phyloP scores from a whole-genome alignment of 2,797 vertebrate species.

The Nyctalus aviator region DNA sequence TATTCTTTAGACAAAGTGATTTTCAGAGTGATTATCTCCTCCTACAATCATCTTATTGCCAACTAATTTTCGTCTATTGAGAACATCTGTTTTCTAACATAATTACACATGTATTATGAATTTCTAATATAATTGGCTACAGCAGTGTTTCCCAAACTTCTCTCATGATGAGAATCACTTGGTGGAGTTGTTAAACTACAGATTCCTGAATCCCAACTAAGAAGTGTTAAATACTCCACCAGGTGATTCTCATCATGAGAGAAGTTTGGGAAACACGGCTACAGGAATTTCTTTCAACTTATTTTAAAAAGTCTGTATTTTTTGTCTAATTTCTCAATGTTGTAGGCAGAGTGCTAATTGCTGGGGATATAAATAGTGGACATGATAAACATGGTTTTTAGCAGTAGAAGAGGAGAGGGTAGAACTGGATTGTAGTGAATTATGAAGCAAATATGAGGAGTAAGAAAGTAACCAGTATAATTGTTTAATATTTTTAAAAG shows the following conservation, averaged over 20 bases:
- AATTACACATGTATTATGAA: not conserved
- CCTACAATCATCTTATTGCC: not conserved
- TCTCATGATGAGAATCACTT: no score
- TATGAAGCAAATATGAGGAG: not conserved
- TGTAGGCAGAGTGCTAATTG: not conserved
- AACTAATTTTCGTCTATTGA: not conserved
- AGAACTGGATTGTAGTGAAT: not conserved
- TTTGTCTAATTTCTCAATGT: not conserved
- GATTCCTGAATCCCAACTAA: no score
- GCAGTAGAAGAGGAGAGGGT: not conserved
- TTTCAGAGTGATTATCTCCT: no score
- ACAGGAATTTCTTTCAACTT: not conserved
- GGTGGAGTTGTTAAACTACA: no score
- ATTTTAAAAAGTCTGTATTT: not conserved
- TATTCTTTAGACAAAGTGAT: no score
- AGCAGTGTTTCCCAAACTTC: not conserved
- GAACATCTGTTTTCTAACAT: not conserved
- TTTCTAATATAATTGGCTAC: not conserved
- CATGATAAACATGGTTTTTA: not conserved
- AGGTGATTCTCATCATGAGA: no score
- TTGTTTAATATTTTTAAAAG: slow-evolving; percentile 37
- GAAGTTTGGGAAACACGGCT: not conserved
- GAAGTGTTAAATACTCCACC: no score
- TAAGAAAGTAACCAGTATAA: not conserved
- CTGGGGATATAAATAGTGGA: not conserved